Evolutionary conservation across 2,888 invertebrate genomes (phyloP).

Genomic region (Onthophagus sagittarius): DNA sequence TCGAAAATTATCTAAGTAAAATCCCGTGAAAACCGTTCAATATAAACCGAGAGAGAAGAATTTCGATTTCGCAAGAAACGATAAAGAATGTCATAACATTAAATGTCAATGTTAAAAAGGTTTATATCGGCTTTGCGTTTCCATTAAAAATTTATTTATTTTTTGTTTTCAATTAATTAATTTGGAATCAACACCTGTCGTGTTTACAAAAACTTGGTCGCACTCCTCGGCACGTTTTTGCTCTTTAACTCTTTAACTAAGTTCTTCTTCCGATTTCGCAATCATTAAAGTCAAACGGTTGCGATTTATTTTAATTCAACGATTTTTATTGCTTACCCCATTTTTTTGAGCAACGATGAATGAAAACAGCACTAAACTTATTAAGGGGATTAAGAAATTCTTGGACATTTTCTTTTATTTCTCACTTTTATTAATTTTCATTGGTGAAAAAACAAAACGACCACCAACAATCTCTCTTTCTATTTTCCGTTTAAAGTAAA

Average conservation of each 20-base stretch:
- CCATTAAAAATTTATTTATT: too few relatives aligned
- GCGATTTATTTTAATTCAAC: neutral
- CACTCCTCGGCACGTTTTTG: neutral
- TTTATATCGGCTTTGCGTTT: neutral
- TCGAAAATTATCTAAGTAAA: neutral
- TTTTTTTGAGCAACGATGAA: neutral
- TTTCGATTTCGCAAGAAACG: neutral
- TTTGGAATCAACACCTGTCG: neutral
- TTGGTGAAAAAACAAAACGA: neutral
- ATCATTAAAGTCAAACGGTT: neutral
- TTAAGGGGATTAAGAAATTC: neutral
- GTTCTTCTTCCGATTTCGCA: neutral
- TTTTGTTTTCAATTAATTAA: neutral
- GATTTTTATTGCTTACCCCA: neutral
- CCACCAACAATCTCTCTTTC: neutral
- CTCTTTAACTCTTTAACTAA: neutral
- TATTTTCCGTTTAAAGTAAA: neutral
- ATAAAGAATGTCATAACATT: neutral
- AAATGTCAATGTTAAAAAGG: neutral
- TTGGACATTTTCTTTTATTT: neutral
- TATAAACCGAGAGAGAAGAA: too few relatives aligned
- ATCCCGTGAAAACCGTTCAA: too few relatives aligned
- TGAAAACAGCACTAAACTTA: neutral
- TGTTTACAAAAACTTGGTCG: neutral
- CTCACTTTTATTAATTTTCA: too few relatives aligned